Evolutionary conservation across 2,888 invertebrate species (phyloP).

Genomic region (Tetragonula carbonaria): DNA sequence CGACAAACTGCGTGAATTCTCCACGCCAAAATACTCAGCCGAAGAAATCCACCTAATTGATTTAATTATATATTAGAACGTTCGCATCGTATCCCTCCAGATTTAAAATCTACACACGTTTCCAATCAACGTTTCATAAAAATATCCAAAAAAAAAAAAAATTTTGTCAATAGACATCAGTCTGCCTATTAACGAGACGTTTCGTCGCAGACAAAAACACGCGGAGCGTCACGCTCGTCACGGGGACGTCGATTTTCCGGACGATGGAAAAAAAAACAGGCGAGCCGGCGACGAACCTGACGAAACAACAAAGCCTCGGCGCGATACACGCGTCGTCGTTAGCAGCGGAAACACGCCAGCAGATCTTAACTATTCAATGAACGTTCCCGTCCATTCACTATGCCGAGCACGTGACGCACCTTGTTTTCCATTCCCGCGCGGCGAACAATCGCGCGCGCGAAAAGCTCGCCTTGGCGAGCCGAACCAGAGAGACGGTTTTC

Average conservation of each 20-base stretch:
- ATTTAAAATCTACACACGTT: neutral
- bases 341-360: constrained; percentile 62
- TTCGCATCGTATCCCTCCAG: neutral
- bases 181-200: neutral
- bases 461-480: constrained; percentile 40
- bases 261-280: constrained; percentile 9
- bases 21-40: too few species aligned
- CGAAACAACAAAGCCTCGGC: constrained; percentile 48
- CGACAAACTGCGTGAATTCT: neutral
- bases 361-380: constrained; percentile 73
- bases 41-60: neutral
- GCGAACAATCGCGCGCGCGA: constrained; percentile 44
- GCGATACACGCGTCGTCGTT: constrained; percentile 42
- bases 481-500: neutral
- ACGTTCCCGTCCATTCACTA: constrained; percentile 62
- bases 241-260: neutral
- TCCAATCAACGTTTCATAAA: neutral
- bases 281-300: constrained; percentile 12
- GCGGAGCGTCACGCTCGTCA: neutral
- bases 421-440: constrained; percentile 46
- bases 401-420: constrained; percentile 52
- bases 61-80: neutral
- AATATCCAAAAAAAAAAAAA: neutral
- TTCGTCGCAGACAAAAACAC: neutral
- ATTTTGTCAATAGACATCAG: neutral